Evolutionary conservation across 2,113 vertebrate species (phyloP).

Genomic region (Pardalotus punctatus): DNA sequence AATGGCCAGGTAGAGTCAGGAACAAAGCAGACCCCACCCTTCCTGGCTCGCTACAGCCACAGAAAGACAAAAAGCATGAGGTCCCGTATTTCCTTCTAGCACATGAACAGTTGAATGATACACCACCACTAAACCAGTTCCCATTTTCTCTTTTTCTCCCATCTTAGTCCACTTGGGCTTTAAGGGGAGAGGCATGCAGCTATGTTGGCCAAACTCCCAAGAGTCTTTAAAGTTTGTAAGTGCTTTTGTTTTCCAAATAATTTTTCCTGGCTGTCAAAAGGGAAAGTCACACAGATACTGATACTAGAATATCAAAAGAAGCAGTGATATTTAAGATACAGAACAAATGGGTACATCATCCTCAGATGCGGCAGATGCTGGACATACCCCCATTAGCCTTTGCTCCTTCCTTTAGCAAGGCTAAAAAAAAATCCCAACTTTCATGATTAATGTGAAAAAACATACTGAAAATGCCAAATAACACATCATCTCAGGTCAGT

Average conservation of each 20-base stretch:
- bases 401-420: background rate
- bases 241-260: background rate
- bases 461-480: background rate
- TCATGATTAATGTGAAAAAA: slow-evolving; percentile 15
- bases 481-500: background rate
- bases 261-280: background rate
- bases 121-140: background rate
- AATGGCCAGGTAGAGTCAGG: background rate
- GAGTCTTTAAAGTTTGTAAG: background rate
- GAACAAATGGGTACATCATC: background rate
- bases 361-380: background rate
- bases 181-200: background rate
- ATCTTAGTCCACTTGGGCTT: background rate
- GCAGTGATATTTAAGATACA: background rate
- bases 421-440: background rate
- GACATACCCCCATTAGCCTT: background rate
- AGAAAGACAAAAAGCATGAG: background rate
- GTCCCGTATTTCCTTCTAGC: background rate
- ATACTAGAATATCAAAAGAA: background rate
- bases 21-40: background rate
- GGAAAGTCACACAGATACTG: background rate
- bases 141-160: background rate
- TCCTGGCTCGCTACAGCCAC: background rate
- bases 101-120: background rate
- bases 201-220: background rate